Evolutionary conservation across 2,797 vertebrate genomes (phyloP), one percentile per base, ranked within the genome.

Genomic region (Amphiprion clarkii): DNA sequence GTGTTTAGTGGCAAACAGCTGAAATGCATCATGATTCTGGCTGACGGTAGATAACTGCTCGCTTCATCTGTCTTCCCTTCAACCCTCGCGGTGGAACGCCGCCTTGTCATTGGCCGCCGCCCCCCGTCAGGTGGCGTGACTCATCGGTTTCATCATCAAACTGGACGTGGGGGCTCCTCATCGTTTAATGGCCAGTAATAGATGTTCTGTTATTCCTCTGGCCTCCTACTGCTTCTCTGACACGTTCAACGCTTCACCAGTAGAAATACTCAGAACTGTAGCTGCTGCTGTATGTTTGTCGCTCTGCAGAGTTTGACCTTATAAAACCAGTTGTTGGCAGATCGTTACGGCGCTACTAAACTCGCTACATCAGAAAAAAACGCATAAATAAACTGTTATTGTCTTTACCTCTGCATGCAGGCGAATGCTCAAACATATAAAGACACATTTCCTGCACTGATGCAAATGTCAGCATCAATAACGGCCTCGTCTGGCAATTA

Each of bases 101-200:
- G 55, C 76, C 67, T 60, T 9, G 46, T 19, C 39, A 36, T 14
- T 68, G 76, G 74, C 74, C 79, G 39, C 67, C 21, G 68, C 72
- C 62, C 40, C 33, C 71, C 58, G 40, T 87, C 78, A 85, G 83
- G 71, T 84, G 77, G 25, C 54, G 63, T 80, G 62, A 81, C 65
- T 86, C 82, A 78, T 77, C 67, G 48, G 8, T 72, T 74, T 78
- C 64, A 65, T 78, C 79, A 81, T 60, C 64, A 74, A 2, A 82
- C 55, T 49, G 62, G 76, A 78, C 4, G 67, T 57, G 46, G 71
- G 62, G 42, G 79, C 57, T 21, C 58, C 55, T 74, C 71, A 44
- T 70, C 64, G n/a, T 39, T 61, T 72, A 73, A 72, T 61, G 40
- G 61, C 19, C 21, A 9, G 31, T 56, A 36, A 31, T 71, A n/a